Evolutionary conservation across 2,797 vertebrate species (phyloP).

Genomic region (Scolopax bukidnonensis): DNA sequence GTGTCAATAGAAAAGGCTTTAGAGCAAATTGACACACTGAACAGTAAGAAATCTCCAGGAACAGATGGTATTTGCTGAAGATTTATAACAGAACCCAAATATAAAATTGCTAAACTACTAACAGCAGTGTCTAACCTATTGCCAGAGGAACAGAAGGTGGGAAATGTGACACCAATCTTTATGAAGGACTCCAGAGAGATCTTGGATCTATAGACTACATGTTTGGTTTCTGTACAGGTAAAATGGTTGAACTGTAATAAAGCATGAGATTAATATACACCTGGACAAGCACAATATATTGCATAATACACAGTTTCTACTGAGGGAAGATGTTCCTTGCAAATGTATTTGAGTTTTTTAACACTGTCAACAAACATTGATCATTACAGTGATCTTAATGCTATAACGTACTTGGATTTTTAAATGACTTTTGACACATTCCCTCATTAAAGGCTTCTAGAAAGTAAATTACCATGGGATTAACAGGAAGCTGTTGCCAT

Average conservation of each 20-base stretch:
- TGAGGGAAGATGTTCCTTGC: neutral
- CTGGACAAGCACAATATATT: neutral
- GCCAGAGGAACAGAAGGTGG: slow-evolving; percentile 61
- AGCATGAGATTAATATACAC: neutral
- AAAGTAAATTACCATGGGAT: neutral
- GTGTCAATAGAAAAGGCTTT: slow-evolving; percentile 62
- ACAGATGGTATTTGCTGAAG: slow-evolving; percentile 64
- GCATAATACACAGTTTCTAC: neutral
- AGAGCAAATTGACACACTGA: slow-evolving; percentile 52
- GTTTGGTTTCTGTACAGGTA: neutral
- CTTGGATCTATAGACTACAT: neutral
- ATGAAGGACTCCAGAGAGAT: slow-evolving; percentile 53
- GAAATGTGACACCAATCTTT: slow-evolving; percentile 56
- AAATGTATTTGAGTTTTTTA: neutral
- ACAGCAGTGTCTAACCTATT: slow-evolving; percentile 46
- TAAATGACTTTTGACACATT: neutral
- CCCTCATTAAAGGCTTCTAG: neutral
- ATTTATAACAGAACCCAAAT: slow-evolving; percentile 58
- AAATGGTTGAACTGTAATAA: neutral
- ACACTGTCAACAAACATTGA: neutral
- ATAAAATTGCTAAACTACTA: slow-evolving; percentile 40
- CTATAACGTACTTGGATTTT: neutral
- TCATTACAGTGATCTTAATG: neutral
- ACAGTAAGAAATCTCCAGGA: slow-evolving; percentile 60
- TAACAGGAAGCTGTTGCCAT: neutral